A percentile compares a stretch with the other conserved stretches of the same genome.
Conservation (phyloP, 2,888 invertebrate species). For the Ophion costatus region DNA sequence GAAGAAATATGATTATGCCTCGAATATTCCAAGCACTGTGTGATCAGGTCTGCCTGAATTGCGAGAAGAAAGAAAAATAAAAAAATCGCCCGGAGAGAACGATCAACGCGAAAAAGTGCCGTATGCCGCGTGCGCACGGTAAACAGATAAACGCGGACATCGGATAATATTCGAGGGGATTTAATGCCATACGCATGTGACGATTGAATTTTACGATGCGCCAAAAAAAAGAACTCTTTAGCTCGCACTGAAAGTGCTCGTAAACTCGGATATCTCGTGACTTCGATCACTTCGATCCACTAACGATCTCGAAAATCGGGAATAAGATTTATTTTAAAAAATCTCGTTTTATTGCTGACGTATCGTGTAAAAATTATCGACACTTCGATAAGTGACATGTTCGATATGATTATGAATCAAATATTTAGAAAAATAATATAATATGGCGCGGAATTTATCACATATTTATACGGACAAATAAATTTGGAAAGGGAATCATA, state of each 20-base stretch:
- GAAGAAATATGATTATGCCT: slow-evolving; percentile 37
- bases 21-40: neutral
- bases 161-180: neutral
- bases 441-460: too few species aligned
- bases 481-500: too few species aligned
- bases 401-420: neutral
- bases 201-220: slow-evolving; percentile 31
- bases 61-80: neutral
- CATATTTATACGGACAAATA: too few species aligned
- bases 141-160: neutral
- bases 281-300: slow-evolving; percentile 10
- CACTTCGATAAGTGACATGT: neutral
- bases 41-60: neutral
- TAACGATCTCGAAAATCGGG: neutral
- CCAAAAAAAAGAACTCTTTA: slow-evolving; percentile 16
- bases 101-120: slow-evolving; percentile 14
- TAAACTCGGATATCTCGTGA: slow-evolving; percentile 17
- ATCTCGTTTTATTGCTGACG: neutral
- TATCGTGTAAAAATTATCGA: neutral
- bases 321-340: neutral
- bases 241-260: slow-evolving; percentile 7
- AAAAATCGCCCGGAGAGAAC: slow-evolving; percentile 7
- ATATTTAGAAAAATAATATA: neutral
- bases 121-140: neutral
- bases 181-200: neutral